phyloP scores from a whole-genome alignment of 1,140 invertebrate species.

The Nebria ingens region DNA sequence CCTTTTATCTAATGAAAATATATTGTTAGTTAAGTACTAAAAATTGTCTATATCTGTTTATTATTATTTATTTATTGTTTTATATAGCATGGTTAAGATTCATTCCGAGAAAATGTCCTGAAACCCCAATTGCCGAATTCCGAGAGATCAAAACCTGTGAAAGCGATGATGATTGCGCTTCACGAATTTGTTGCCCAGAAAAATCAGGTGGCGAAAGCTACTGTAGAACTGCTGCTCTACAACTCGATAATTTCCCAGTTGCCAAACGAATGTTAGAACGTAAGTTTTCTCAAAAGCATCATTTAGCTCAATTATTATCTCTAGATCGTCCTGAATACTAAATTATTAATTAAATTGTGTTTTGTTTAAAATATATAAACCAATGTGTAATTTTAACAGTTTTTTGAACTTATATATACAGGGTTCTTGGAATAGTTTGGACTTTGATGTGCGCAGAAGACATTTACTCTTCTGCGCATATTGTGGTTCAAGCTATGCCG shows the following conservation, averaged over 20 bases:
- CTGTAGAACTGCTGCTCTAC: slow-evolving; percentile 52
- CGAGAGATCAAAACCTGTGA: slow-evolving; percentile 52
- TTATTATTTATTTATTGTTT: slow-evolving; percentile 13
- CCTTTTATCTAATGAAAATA: too few relatives aligned
- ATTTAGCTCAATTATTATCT: slow-evolving; percentile 10
- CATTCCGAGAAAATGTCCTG: slow-evolving; percentile 51
- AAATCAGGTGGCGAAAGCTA: slow-evolving; percentile 42
- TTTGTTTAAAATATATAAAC: slow-evolving; percentile 11
- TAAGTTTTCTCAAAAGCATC: slow-evolving; percentile 27
- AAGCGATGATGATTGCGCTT: slow-evolving; percentile 55
- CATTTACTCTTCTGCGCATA: too few relatives aligned
- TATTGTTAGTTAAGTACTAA: too few relatives aligned
- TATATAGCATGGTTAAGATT: slow-evolving; percentile 36
- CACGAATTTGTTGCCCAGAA: slow-evolving; percentile 59
- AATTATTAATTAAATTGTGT: slow-evolving; percentile 11
- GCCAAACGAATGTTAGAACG: slow-evolving; percentile 37
- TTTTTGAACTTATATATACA: slow-evolving; percentile 10
- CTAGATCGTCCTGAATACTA: too few relatives aligned
- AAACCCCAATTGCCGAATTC: slow-evolving; percentile 49
- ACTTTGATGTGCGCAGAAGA: too few relatives aligned
- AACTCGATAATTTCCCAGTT: slow-evolving; percentile 47
- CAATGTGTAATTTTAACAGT: slow-evolving; percentile 16
- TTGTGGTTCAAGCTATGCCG: too few relatives aligned
- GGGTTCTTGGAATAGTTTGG: too few relatives aligned
- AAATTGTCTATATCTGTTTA: too few relatives aligned